Evolutionary conservation across 2,113 vertebrate genomes (phyloP).

Genomic region (Chauna torquata): DNA sequence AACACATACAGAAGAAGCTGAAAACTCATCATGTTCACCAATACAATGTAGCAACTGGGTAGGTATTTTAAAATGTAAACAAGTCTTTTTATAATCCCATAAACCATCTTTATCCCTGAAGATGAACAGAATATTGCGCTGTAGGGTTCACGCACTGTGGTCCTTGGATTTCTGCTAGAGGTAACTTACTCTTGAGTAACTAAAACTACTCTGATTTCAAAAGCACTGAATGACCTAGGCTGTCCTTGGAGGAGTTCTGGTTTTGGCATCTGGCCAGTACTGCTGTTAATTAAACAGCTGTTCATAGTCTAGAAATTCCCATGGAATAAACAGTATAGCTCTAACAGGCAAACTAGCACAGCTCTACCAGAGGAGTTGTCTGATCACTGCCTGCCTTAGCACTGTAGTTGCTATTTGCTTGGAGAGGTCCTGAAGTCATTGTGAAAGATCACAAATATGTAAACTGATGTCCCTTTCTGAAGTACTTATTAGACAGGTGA

Average conservation of each 20-base stretch:
- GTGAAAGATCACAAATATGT: neutral
- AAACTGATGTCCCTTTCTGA: neutral
- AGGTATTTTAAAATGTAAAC: conserved; percentile 19
- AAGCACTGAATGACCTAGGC: neutral
- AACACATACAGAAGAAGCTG: conserved; percentile 86
- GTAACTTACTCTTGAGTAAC: neutral
- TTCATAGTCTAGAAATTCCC: neutral
- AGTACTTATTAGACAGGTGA: neutral
- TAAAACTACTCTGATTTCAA: neutral
- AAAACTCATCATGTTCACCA: conserved; percentile 80
- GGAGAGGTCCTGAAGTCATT: neutral
- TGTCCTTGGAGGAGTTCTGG: neutral
- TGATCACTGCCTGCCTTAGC: neutral
- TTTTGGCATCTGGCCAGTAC: neutral
- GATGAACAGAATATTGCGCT: neutral
- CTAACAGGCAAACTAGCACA: neutral
- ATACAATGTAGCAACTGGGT: conserved; percentile 54
- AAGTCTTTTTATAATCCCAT: neutral
- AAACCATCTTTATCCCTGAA: neutral
- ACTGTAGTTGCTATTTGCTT: neutral
- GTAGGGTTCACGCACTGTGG: neutral
- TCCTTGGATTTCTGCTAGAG: neutral
- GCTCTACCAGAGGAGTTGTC: neutral
- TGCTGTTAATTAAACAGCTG: neutral
- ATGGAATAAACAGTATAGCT: neutral